These are phyloP conservation scores for Brotogeris chrysoptera DNA, from an alignment of 2,797 vertebrate genomes.

Conservation along the genomic window DNA sequence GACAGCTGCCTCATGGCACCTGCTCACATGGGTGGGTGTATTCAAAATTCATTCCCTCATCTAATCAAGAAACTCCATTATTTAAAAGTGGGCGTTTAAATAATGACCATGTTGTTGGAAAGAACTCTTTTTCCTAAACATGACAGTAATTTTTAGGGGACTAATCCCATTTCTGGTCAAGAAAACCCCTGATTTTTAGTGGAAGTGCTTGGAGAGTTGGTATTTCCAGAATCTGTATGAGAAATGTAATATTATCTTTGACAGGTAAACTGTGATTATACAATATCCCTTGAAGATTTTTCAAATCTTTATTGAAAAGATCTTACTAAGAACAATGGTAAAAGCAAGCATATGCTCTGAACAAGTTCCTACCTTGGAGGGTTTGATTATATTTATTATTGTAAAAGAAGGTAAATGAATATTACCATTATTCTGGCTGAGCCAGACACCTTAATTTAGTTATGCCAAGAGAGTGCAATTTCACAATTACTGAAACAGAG, in stretches of 20 bases:
- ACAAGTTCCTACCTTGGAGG: background rate
- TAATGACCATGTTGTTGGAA: background rate
- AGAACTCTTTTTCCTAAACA: background rate
- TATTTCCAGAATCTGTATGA: background rate
- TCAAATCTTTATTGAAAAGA: background rate
- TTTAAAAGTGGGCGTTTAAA: background rate
- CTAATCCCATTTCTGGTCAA: background rate
- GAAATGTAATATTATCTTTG: background rate
- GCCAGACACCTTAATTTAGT: conserved; percentile 5
- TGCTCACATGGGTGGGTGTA: background rate
- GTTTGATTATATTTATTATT: background rate
- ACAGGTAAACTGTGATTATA: background rate
- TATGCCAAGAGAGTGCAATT: background rate
- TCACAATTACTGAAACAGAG: conserved; percentile 4
- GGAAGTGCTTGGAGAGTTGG: background rate
- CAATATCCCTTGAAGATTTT: background rate
- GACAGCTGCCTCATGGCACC: background rate
- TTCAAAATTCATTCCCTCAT: background rate
- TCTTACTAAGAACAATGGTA: background rate
- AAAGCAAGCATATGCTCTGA: conserved; percentile 1
- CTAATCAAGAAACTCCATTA: background rate
- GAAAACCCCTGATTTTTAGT: background rate
- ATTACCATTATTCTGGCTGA: background rate
- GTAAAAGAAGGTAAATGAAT: background rate
- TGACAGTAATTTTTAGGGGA: background rate